A percentile compares a stretch with the other conserved stretches of the same genome.
Conservation (phyloP, 2,797 vertebrate species). For the Tolypeutes matacus region DNA sequence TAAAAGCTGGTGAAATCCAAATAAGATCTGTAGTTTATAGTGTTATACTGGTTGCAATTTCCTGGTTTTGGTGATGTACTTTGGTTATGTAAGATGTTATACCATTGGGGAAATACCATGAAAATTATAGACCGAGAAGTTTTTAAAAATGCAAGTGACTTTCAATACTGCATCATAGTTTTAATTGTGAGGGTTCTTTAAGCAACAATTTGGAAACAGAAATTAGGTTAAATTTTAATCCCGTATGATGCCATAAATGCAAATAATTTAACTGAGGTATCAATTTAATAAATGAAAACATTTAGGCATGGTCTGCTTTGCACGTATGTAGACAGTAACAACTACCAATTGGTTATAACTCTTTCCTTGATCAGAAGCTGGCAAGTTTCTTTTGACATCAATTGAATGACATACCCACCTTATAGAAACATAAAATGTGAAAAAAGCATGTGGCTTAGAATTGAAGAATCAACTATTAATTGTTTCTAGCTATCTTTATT, state of each 20-base stretch:
- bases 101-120: background rate
- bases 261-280: background rate
- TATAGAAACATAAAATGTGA: background rate
- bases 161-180: background rate
- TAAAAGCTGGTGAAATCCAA: background rate
- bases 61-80: too few relatives aligned
- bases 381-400: background rate
- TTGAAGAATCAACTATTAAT: background rate
- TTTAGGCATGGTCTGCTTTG: background rate
- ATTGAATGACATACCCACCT: background rate
- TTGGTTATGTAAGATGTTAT: background rate
- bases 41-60: too few relatives aligned
- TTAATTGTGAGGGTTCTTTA: background rate
- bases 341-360: background rate
- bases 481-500: background rate
- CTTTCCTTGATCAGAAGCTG: background rate
- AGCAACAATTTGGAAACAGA: background rate
- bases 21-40: background rate
- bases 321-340: background rate
- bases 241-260: background rate
- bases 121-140: background rate
- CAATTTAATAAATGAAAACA: background rate
- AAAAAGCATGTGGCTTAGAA: background rate
- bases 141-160: background rate
- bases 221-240: conserved; percentile 4